A percentile compares a stretch with the other conserved stretches of the same genome.
phyloP scores from a whole-genome alignment of 2,888 invertebrate species.

The Cataglyphis altisquamis region DNA sequence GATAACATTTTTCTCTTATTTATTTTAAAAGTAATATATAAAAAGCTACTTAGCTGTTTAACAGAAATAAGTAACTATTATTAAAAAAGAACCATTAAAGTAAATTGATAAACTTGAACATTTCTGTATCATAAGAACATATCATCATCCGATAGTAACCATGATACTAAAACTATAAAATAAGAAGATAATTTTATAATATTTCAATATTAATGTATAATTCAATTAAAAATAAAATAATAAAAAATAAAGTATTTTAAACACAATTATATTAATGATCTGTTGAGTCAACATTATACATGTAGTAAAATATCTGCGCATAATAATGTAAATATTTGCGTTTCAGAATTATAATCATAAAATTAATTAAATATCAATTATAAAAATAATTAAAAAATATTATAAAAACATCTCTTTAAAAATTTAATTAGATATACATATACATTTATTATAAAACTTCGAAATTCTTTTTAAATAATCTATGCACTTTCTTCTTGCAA shows the following conservation, averaged over 20 bases:
- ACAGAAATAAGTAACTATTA: constrained; percentile 3
- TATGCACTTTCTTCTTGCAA: neutral
- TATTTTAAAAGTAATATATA: neutral
- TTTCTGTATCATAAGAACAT: neutral
- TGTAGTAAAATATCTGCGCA: neutral
- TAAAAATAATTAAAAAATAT: neutral
- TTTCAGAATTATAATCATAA: constrained; percentile 3
- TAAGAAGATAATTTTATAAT: neutral
- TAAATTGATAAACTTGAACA: neutral
- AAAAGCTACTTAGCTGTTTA: neutral
- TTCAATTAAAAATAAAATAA: neutral
- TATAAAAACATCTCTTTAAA: neutral
- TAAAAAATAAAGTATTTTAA: neutral
- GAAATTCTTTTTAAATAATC: neutral
- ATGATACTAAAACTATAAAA: neutral
- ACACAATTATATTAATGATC: neutral
- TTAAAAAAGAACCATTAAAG: neutral
- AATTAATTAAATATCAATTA: neutral
- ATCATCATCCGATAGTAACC: neutral
- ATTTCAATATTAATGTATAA: neutral
- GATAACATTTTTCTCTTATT: neutral
- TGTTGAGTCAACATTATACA: neutral
- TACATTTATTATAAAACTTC: neutral
- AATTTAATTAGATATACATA: neutral
- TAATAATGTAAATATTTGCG: neutral